phyloP scores from a whole-genome alignment of 1,140 invertebrate species.

The Myzus persicae region DNA sequence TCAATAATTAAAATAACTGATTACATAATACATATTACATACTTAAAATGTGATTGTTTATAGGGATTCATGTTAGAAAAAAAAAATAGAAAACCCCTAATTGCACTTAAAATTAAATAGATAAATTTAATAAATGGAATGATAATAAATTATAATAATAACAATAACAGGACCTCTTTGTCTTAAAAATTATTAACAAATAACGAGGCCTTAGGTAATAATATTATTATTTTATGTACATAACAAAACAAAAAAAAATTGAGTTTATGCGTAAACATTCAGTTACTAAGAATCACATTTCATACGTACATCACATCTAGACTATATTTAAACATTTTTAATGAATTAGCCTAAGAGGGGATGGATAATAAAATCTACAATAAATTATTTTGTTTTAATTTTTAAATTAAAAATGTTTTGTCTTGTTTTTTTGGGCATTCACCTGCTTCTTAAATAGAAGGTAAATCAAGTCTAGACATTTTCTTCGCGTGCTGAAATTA shows the following conservation, averaged over 20 bases:
- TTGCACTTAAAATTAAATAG: conserved; percentile 42
- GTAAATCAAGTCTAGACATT: conserved; percentile 42
- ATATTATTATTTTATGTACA: conserved; percentile 53
- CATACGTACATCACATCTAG: conserved; percentile 42
- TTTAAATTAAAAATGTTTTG: conserved; percentile 2
- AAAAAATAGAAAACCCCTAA: conserved; percentile 39
- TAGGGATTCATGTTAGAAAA: conserved; percentile 36
- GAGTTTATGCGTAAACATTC: conserved; percentile 30
- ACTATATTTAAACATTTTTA: conserved; percentile 44
- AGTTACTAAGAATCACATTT: conserved; percentile 49
- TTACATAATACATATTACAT: conserved; percentile 29
- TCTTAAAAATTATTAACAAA: conserved; percentile 44
- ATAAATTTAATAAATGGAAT: conserved; percentile 49
- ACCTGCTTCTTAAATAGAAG: conserved; percentile 49
- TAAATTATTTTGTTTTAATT: conserved; percentile 26
- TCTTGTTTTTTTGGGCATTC: conserved; percentile 42
- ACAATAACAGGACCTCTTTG: conserved; percentile 53
- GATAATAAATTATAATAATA: conserved; percentile 53
- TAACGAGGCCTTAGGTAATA: conserved; percentile 45
- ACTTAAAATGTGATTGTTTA: conserved; percentile 51
- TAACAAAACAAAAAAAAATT: conserved; percentile 49
- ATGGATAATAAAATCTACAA: not conserved
- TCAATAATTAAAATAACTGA: conserved; percentile 33
- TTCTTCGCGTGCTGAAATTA: conserved; percentile 39
- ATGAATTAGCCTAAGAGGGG: not conserved